These are phyloP conservation scores for Ictalurus punctatus DNA, from an alignment of 2,113 vertebrate genomes.

Conservation along the genomic window DNA sequence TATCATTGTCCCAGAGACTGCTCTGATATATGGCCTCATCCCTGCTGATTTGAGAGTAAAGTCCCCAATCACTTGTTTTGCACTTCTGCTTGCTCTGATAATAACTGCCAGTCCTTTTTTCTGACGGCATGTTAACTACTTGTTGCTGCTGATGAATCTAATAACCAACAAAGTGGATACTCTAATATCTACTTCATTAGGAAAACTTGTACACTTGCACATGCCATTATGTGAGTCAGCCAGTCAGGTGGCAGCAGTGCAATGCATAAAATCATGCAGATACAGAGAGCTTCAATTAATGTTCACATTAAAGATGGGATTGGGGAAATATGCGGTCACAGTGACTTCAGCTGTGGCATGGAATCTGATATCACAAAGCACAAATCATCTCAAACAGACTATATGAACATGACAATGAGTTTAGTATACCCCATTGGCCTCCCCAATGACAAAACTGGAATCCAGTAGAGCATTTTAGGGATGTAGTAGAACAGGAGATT, in stretches of 20 bases:
- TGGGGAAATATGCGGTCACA: not conserved
- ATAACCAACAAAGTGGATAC: not conserved
- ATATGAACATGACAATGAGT: too few species aligned
- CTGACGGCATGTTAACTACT: too few species aligned
- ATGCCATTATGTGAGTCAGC: not conserved
- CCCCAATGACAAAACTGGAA: too few species aligned
- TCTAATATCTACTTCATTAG: not conserved
- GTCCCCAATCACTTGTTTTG: not conserved
- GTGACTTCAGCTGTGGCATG: not conserved
- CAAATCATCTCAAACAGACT: not conserved
- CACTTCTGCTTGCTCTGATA: not conserved
- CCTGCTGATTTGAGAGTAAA: not conserved
- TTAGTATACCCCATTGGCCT: too few species aligned
- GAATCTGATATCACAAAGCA: not conserved
- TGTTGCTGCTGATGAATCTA: not conserved
- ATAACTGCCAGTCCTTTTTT: not conserved
- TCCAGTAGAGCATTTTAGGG: too few species aligned
- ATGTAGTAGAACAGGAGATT: too few species aligned
- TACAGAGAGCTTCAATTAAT: not conserved
- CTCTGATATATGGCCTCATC: not conserved
- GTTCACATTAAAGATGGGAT: not conserved
- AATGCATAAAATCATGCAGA: not conserved
- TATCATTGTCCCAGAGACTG: not conserved
- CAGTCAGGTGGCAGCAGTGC: not conserved
- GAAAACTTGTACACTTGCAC: not conserved